Base-by-base conservation (phyloP, 2,797 vertebrate species). In the Bovichtus diacanthus region DNA sequence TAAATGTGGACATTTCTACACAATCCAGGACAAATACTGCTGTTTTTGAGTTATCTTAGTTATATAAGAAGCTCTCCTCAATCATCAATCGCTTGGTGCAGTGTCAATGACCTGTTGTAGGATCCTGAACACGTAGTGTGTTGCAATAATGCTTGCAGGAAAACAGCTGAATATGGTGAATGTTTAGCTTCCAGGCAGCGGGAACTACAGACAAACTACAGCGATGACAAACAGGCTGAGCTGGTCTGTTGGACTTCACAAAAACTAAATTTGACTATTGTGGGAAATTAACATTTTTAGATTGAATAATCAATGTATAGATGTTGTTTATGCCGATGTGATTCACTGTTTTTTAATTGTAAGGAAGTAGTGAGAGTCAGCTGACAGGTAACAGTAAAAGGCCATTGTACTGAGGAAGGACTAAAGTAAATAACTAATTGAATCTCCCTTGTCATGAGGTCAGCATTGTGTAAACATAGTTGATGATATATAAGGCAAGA, bases 161-260 rank as follows among this genome's bases (percentile, higher is more conserved):
- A 60, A 55, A 50, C 38, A 65, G 49, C 21, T 79, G 31, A 63
- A 68, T 66, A 73, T 78, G 36, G 19, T 64, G 27, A 70, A 29
- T 64, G 36, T 64, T n/a, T 60, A 43, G 46, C 59, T 80, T 59
- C 29, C n/a, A 58, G 21, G 29, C 36, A 51, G 13, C 50, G 31
- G 23, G 31, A 64, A 54, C 21, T 49, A 68, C 19, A 55, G 21
- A 49, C 27, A 23, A 15, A 55, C 47, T 39, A 12, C 43, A 58
- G 56, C 2, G 5, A 70, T 64, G 74, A 68, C 15, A 50, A 74
- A 68, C 15, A 50, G 25, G 11, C 5, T 27, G 19, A 54, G 27
- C 39, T 61, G 27, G n/a, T 70, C 13, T 59, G 29, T 59, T 59
- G 13, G 27, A 55, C 51, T 56, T 47, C 4, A 19, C 21, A 71